Percentiles rank a stretch among this genome's conserved stretches.
Conservation (phyloP, 2,888 invertebrate genomes). For the Leptinotarsa tumamoca region DNA sequence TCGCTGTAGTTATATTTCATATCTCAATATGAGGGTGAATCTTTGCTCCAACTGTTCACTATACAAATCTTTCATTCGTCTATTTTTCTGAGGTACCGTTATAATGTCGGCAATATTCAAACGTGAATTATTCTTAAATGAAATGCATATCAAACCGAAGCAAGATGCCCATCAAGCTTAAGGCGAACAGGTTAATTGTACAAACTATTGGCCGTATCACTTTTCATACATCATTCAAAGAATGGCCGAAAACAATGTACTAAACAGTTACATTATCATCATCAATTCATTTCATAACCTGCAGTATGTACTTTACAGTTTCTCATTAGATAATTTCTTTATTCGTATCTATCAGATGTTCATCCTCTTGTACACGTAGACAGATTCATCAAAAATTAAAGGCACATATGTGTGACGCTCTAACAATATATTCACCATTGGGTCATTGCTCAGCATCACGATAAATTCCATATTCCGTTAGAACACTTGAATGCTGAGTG, state of each 20-base stretch:
- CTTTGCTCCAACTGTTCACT: no score
- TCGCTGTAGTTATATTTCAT: no score
- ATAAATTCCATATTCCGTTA: neutral
- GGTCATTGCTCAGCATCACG: neutral
- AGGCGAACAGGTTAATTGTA: neutral
- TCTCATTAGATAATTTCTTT: slow-evolving; percentile 23
- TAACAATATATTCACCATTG: neutral
- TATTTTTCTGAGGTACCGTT: neutral
- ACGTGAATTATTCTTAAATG: neutral
- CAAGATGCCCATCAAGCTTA: neutral
- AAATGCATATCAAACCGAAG: neutral
- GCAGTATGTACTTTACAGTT: slow-evolving; percentile 33
- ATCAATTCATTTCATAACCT: slow-evolving; percentile 20
- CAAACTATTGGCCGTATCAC: neutral
- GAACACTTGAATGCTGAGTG: neutral
- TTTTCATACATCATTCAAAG: neutral
- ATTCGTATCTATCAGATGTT: slow-evolving; percentile 29
- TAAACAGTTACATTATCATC: slow-evolving; percentile 17
- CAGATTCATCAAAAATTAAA: neutral
- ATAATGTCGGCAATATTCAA: neutral
- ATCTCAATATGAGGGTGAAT: no score
- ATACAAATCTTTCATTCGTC: neutral
- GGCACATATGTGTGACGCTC: neutral
- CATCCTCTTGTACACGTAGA: slow-evolving; percentile 3
- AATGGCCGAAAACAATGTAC: slow-evolving; percentile 1